A percentile compares a stretch with the other conserved stretches of the same genome.
phyloP scores from a whole-genome alignment of 2,888 invertebrate species.

The Chaitophorus viminalis region DNA sequence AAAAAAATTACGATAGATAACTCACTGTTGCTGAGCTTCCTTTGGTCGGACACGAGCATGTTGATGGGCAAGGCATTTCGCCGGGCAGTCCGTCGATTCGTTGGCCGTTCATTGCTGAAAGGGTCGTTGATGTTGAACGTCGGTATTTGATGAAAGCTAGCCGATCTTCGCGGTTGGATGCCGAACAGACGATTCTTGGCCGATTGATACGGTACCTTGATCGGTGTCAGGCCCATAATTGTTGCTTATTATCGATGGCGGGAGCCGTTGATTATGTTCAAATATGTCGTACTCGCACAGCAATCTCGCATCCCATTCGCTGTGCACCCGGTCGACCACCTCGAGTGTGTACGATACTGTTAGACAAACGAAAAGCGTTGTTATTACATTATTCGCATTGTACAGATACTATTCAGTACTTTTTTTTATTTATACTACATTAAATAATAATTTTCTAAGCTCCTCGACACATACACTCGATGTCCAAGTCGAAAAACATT shows the following conservation, averaged over 20 bases:
- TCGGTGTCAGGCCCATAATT: constrained; percentile 49
- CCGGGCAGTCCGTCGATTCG: constrained; percentile 52
- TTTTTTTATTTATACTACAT: too few relatives aligned
- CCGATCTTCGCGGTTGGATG: constrained; percentile 69
- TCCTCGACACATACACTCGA: too few relatives aligned
- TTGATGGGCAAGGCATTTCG: constrained; percentile 73
- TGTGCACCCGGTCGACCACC: constrained; percentile 19
- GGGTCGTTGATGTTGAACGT: constrained; percentile 57
- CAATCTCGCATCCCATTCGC: constrained; percentile 52
- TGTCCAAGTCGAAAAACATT: background rate
- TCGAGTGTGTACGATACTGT: constrained; percentile 45
- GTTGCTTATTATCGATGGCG: background rate
- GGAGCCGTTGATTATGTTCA: constrained; percentile 19
- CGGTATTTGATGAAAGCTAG: constrained; percentile 55
- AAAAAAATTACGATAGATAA: constrained; percentile 65
- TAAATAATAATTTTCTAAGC: too few relatives aligned
- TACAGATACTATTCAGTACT: too few relatives aligned
- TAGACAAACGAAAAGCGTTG: background rate
- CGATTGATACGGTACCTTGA: constrained; percentile 68
- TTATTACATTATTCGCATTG: background rate
- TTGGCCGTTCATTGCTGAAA: constrained; percentile 20
- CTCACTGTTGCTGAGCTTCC: constrained; percentile 82
- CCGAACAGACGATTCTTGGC: constrained; percentile 80
- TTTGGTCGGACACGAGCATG: constrained; percentile 83
- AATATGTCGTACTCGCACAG: background rate